Conservation (phyloP, 2,113 vertebrate genomes). For the Dromaius novaehollandiae region DNA sequence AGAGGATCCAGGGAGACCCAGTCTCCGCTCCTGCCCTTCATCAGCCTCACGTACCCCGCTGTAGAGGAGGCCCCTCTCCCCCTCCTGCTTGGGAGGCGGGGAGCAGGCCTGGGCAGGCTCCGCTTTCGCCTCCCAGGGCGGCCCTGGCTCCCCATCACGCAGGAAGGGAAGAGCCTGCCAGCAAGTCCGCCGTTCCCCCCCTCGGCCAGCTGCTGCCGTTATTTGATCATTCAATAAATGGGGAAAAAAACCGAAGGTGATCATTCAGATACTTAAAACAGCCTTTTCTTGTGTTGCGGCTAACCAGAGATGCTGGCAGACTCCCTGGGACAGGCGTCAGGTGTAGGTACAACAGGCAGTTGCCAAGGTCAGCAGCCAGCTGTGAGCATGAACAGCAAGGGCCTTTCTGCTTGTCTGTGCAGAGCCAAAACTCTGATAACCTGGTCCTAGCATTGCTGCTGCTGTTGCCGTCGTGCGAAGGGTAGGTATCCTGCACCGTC, state of each 20-base stretch:
- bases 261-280: background rate
- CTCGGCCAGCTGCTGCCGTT: background rate
- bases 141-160: background rate
- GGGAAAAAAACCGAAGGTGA: background rate
- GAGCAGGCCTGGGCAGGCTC: background rate
- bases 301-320: background rate
- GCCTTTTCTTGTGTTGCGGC: background rate
- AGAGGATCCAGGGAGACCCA: background rate
- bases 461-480: background rate
- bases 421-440: background rate
- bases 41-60: no score
- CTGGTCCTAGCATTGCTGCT: background rate
- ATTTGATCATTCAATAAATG: background rate
- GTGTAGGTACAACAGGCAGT: background rate
- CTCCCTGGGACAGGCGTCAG: background rate
- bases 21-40: background rate
- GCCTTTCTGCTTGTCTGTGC: background rate
- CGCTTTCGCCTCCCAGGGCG: background rate
- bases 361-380: background rate
- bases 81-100: background rate
- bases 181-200: background rate
- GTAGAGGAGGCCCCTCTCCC: no score
- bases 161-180: background rate
- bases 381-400: background rate
- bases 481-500: accelerated